These are phyloP conservation scores for Chaenogobius annularis DNA, from an alignment of 2,113 vertebrate genomes.

Conservation along the genomic window DNA sequence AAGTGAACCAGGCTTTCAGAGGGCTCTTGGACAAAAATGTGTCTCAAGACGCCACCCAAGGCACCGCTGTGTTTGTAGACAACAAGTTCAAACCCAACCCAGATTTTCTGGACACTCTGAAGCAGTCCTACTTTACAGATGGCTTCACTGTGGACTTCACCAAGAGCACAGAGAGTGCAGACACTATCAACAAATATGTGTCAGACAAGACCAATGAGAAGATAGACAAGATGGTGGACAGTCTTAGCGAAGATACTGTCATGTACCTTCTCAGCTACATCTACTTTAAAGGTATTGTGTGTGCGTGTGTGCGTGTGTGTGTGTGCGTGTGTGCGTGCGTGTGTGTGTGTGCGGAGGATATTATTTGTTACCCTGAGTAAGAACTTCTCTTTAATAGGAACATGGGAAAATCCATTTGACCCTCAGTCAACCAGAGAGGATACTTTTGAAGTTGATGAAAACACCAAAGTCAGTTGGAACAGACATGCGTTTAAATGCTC, in stretches of 20 bases:
- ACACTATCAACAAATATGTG: slow-evolving; percentile 66
- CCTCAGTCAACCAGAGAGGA: slow-evolving; percentile 33
- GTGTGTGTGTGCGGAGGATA: background rate
- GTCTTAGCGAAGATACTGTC: slow-evolving; percentile 45
- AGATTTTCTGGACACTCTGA: slow-evolving; percentile 62
- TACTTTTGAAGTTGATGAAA: slow-evolving; percentile 60
- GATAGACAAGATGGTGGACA: slow-evolving; percentile 63
- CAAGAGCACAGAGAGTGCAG: slow-evolving; percentile 29
- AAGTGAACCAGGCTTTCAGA: slow-evolving; percentile 49
- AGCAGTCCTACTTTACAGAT: slow-evolving; percentile 56
- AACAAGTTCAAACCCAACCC: slow-evolving; percentile 18
- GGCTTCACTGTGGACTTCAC: slow-evolving; percentile 66
- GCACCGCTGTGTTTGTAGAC: slow-evolving; percentile 68
- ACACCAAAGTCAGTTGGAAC: slow-evolving; percentile 53
- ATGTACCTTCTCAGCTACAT: slow-evolving; percentile 77
- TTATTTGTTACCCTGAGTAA: background rate
- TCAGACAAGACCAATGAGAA: slow-evolving; percentile 67
- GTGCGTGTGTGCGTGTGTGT: no score
- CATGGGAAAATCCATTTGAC: slow-evolving; percentile 70
- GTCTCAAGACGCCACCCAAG: slow-evolving; percentile 26
- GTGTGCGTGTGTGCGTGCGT: no score
- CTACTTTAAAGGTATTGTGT: slow-evolving; percentile 74
- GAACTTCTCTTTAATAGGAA: slow-evolving; percentile 58
- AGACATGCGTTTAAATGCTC: background rate
- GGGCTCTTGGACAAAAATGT: slow-evolving; percentile 33